Evolutionary conservation across 2,888 invertebrate genomes (phyloP), one percentile per base, ranked within the genome.

Genomic region (Onchidella celtica): DNA sequence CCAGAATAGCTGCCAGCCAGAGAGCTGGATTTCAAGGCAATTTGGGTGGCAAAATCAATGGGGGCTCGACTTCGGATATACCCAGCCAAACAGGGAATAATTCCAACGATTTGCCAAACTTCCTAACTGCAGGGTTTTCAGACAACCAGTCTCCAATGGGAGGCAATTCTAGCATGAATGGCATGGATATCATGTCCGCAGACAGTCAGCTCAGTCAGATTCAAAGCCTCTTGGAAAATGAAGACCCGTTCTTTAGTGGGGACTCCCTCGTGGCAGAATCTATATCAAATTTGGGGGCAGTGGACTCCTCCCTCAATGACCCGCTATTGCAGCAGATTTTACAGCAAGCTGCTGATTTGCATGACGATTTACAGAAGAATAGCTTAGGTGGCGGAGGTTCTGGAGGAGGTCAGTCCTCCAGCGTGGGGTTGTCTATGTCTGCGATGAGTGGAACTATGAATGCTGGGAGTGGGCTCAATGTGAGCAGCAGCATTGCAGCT

Each of bases 291-390:
- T n/a, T 68, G 11, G 36, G 57, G 14, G 88, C 87, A 59, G 85
- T 87, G 27, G 88, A 88, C 55, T 79, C 76, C 4, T 69, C 86
- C 36, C 77, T 74, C 9, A 81, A 86, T 6, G 89, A 93, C 73
- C 91, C 91, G 6, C 95, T 96, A 84, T 94, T 98, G 75, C 97
- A 97, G 2, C 96, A 96, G 89, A 95, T 98, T 87, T 94, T 98
- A 87, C 97, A 98, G 94, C 96, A 96, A 93, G 96, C 97, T 83
- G 96, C 97, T 91, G 97, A 97, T 86, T 95, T 96, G 90, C 89
- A 91, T 73, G 88, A 88, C 14, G 91, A 91, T 68, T 66, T 90
- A 21, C 79, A 79, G 72, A 72, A 70, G 34, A 63, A 72, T n/a
- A n/a, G n/a, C n/a, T n/a, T n/a, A n/a, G 69, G 57, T 55, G 36